Percentiles rank a stretch among this genome's conserved stretches.
Conservation (phyloP, 2,888 invertebrate genomes). For the Ferdinandea cuprea region DNA sequence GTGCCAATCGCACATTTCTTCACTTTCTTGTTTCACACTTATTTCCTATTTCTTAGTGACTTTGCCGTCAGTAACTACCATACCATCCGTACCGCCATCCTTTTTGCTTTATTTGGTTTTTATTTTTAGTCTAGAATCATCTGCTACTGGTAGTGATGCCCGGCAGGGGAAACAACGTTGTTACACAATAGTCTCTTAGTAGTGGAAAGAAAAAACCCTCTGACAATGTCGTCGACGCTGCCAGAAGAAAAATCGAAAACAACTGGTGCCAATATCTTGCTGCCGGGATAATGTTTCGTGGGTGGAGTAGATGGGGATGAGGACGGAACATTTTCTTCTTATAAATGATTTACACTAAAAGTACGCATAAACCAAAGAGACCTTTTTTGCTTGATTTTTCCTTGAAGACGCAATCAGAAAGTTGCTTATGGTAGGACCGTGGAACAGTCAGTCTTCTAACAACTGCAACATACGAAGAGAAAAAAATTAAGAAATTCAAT, state of each 20-base stretch:
- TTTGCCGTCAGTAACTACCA: not conserved
- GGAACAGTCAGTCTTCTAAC: too few relatives aligned
- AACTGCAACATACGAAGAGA: too few relatives aligned
- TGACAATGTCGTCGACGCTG: constrained; percentile 68
- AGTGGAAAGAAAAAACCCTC: constrained; percentile 42
- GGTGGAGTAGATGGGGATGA: too few relatives aligned
- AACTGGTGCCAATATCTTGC: constrained; percentile 74
- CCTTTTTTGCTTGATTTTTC: constrained; percentile 28
- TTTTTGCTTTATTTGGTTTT: constrained; percentile 9
- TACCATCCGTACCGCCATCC: not conserved
- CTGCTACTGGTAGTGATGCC: constrained; percentile 52
- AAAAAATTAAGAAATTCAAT: too few relatives aligned
- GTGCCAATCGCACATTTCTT: constrained; percentile 59
- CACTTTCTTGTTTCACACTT: constrained; percentile 62
- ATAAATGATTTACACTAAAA: constrained; percentile 71
- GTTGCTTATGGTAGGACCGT: not conserved
- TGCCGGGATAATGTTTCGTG: constrained; percentile 61
- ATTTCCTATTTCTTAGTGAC: constrained; percentile 25
- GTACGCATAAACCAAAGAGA: constrained; percentile 69
- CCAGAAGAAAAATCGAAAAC: constrained; percentile 71
- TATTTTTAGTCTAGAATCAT: constrained; percentile 53
- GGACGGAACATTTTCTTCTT: constrained; percentile 46
- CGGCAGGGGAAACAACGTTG: constrained; percentile 60
- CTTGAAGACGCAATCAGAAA: not conserved
- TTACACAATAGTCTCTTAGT: constrained; percentile 35